Base-by-base conservation (phyloP, 2,888 invertebrate species). In the Polydrusus cervinus region DNA sequence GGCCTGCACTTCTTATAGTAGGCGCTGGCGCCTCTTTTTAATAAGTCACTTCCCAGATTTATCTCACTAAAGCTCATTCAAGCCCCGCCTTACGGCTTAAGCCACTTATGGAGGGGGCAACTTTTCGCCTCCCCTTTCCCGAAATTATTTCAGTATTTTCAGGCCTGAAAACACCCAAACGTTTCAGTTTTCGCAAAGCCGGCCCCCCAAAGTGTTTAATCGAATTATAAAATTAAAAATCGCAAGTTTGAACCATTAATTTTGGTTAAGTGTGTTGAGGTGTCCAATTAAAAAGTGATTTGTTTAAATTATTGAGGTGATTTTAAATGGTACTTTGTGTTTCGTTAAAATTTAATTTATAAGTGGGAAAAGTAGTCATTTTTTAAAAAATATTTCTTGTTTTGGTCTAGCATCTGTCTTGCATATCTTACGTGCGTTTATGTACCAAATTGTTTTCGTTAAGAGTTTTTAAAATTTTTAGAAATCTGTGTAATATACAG, bases 1-100 rank as follows among this genome's bases (percentile, higher is more conserved):
- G 64, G 64, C 49, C 30, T 5, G 34, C 20, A 16, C 10, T 14
- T 13, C 14, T 6, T 30, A 34, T 64, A 20, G 14, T 30, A 64
- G 10, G 64, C 20, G 16, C 45, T 13, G 30, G 66, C 66, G 40
- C 40, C 18, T 53, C 38, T 40, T 53, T 49, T n/a, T 30, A 18
- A 51, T 71, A 67, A 72, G 65, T 65, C 51, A 25, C 57, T 60
- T 16, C 18, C 14, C 57, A 60, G 57, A 60, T 60, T 60, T 38
- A 38, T 60, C 38, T 16, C 14, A 16, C 16, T 18, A 16, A 60
- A 60, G 57, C 38, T 11, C 9, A 62, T 30, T 45, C 65, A 71
- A 62, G 66, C 75, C 30, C 65, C 78, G 53, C 78, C 78, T 51
- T 25, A 16, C 40, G 30, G 40, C 20, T 71, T 78, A 78, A 78